A percentile compares a stretch with the other conserved stretches of the same genome.
Conservation (phyloP, 2,797 vertebrate genomes). For the Microctenopoma lineatum region DNA sequence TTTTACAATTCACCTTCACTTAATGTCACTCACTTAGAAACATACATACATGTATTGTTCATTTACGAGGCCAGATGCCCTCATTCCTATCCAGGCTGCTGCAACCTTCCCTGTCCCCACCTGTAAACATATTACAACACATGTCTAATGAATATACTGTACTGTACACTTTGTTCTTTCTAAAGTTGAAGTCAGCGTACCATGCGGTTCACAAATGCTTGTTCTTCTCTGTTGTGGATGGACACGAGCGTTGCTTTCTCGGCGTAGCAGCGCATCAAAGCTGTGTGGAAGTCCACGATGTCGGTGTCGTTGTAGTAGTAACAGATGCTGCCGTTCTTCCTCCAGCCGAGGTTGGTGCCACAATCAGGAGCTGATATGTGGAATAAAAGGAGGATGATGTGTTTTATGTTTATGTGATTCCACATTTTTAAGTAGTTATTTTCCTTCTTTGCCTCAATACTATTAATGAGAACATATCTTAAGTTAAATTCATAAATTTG, state of each 20-base stretch:
- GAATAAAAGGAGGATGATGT: neutral
- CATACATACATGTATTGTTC: conserved; percentile 78
- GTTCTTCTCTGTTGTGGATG: conserved; percentile 75
- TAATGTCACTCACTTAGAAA: neutral
- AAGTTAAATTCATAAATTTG: no score
- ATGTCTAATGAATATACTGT: neutral
- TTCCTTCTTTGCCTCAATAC: no score
- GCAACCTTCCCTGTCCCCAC: conserved; percentile 80
- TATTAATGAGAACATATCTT: no score
- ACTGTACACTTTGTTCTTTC: neutral
- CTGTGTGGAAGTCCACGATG: conserved; percentile 79
- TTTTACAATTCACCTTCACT: neutral
- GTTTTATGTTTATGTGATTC: no score
- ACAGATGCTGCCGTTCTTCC: conserved; percentile 80
- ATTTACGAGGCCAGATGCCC: conserved; percentile 65
- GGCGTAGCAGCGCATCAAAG: conserved; percentile 60
- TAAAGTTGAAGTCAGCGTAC: conserved; percentile 38
- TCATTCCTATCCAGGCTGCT: conserved; percentile 83
- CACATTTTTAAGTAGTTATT: no score
- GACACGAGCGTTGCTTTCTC: conserved; percentile 81
- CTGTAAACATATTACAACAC: conserved; percentile 52
- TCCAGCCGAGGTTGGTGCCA: conserved; percentile 81
- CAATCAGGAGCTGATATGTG: conserved; percentile 79
- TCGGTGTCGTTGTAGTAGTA: conserved; percentile 87
- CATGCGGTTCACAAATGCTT: conserved; percentile 82